phyloP scores from a whole-genome alignment of 2,113 vertebrate species.

The Columbina picui region DNA sequence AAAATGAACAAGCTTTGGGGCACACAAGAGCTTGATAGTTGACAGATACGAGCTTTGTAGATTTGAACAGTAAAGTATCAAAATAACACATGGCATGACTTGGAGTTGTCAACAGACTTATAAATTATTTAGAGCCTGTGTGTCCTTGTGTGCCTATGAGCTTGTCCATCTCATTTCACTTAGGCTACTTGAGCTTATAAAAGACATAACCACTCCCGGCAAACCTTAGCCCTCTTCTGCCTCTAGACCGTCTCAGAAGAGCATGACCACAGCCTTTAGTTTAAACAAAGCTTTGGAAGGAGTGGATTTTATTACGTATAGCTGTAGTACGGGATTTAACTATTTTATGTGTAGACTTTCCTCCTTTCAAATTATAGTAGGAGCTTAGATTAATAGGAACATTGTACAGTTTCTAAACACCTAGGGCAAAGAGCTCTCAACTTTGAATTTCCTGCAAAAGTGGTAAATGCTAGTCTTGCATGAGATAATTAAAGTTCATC shows the following conservation, averaged over 20 bases:
- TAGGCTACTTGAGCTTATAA: not conserved
- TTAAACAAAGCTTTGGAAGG: not conserved
- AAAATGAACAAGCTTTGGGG: conserved; percentile 46
- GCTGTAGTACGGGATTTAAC: not conserved
- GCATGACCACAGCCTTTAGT: accelerated
- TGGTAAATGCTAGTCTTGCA: not conserved
- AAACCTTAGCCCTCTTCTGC: not conserved
- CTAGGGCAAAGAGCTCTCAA: not conserved
- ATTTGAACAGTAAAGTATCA: conserved; percentile 17
- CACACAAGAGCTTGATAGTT: not conserved
- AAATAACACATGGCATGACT: conserved; percentile 53
- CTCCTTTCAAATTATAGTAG: accelerated
- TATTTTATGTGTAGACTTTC: not conserved
- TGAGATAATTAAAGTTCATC: not conserved
- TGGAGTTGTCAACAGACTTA: conserved; percentile 52
- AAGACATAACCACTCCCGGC: not conserved
- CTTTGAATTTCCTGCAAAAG: not conserved
- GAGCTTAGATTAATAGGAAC: not conserved
- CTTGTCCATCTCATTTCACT: not conserved
- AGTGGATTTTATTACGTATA: accelerated
- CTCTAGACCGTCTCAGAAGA: not conserved
- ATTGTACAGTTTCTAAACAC: not conserved
- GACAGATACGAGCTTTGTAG: conserved; percentile 15
- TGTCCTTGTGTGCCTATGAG: conserved; percentile 26
- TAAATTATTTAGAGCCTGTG: conserved; percentile 38